These are phyloP conservation scores for Pristionchus exspectatus DNA, from an alignment of 2,888 invertebrate species.

Conservation along the genomic window DNA sequence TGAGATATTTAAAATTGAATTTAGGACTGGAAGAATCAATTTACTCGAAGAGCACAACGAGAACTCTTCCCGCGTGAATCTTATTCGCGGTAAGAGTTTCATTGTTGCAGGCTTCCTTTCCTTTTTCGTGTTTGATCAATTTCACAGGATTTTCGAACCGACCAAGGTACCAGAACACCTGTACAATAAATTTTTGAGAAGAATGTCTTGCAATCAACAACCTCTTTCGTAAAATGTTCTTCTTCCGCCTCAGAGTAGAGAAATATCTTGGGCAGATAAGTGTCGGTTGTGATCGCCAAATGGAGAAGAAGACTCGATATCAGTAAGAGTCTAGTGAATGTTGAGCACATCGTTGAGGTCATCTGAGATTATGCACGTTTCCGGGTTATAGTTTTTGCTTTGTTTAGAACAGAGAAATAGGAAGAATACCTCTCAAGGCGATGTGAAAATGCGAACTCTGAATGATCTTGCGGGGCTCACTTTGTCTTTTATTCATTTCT, in stretches of 20 bases:
- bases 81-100: not conserved
- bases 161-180: not conserved
- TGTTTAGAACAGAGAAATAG: too few species aligned
- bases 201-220: not conserved
- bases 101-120: not conserved
- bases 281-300: not conserved
- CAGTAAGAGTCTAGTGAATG: not conserved
- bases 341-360: not conserved
- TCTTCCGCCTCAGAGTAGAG: not conserved
- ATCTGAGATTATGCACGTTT: not conserved
- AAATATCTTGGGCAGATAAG: not conserved
- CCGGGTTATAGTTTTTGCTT: too few species aligned
- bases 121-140: not conserved
- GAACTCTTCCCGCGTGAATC: not conserved
- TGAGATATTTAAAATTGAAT: not conserved
- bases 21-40: not conserved
- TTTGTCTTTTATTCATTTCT: too few species aligned
- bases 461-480: too few species aligned
- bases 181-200: not conserved
- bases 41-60: not conserved
- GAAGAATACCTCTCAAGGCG: too few species aligned
- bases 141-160: not conserved
- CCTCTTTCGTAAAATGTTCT: not conserved
- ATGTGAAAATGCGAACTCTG: too few species aligned
- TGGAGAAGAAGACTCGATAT: not conserved